Conservation (phyloP, 2,113 vertebrate species). For the Rhodinocichla rosea region DNA sequence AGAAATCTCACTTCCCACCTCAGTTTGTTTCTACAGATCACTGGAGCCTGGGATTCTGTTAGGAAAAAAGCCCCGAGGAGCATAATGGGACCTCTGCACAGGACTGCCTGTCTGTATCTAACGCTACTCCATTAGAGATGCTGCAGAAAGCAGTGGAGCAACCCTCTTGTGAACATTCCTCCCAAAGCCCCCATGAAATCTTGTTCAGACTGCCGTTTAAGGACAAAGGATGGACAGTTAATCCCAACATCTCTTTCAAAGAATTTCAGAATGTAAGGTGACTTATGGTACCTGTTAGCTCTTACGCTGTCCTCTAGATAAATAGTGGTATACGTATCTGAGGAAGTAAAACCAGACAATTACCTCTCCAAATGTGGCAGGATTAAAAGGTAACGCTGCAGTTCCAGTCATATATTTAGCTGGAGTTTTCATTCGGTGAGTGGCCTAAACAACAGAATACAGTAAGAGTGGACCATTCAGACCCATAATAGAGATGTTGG, state of each 20-base stretch:
- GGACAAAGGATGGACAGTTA: neutral
- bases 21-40: neutral
- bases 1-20: neutral
- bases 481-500: neutral
- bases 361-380: constrained; percentile 95
- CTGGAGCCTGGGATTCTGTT: neutral
- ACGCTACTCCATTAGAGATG: neutral
- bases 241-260: neutral
- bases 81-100: neutral
- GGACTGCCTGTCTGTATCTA: neutral
- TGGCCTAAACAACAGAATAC: constrained; percentile 77
- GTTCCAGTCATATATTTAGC: constrained; percentile 92
- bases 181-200: neutral
- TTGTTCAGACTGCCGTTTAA: neutral
- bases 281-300: neutral
- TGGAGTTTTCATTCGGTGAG: constrained; percentile 92
- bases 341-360: neutral
- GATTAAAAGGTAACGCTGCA: constrained; percentile 90
- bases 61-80: neutral
- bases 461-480: neutral
- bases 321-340: neutral
- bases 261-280: neutral
- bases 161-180: neutral
- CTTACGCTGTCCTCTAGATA: neutral
- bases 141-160: neutral